A percentile compares a stretch with the other conserved stretches of the same genome.
Evolutionary conservation across 2,797 vertebrate genomes (phyloP).

Genomic region (Champsocephalus esox): DNA sequence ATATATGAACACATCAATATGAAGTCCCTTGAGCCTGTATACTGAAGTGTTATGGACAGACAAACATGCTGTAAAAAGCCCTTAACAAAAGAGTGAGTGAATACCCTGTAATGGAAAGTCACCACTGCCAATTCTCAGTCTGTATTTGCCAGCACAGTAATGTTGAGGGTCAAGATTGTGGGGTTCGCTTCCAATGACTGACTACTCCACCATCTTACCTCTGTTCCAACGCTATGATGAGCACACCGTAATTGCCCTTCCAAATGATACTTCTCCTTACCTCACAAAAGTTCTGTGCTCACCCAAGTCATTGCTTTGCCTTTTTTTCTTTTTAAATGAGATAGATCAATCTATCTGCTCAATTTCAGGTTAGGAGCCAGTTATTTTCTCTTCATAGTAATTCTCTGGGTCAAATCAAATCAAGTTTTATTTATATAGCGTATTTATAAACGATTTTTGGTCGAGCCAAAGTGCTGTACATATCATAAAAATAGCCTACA

Average conservation of each 20-base stretch:
- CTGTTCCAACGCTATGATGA: constrained; percentile 65
- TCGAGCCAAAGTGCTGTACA: no score
- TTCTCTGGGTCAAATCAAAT: not conserved
- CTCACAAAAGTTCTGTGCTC: constrained; percentile 32
- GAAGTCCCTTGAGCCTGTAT: constrained; percentile 47
- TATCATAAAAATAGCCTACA: no score
- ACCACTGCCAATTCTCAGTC: constrained; percentile 59
- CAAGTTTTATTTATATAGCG: no score
- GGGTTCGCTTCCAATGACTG: constrained; percentile 68
- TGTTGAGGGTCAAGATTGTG: constrained; percentile 73
- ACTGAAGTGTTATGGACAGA: constrained; percentile 68
- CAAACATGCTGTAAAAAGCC: constrained; percentile 57
- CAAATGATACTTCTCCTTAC: constrained; percentile 57
- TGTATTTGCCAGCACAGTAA: constrained; percentile 69
- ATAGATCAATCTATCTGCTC: constrained; percentile 17
- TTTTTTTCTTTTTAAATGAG: constrained; percentile 20
- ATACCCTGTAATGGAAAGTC: constrained; percentile 75
- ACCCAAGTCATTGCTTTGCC: constrained; percentile 22
- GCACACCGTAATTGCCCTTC: constrained; percentile 57
- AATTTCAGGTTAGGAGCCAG: constrained; percentile 1
- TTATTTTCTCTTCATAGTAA: constrained; percentile 1
- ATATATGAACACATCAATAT: constrained; percentile 64
- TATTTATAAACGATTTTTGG: no score
- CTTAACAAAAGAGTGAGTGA: constrained; percentile 68
- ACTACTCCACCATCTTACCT: constrained; percentile 63